Evolutionary conservation across 2,888 invertebrate genomes (phyloP), one percentile per base, ranked within the genome.

Genomic region (Drosophila kokeensis): DNA sequence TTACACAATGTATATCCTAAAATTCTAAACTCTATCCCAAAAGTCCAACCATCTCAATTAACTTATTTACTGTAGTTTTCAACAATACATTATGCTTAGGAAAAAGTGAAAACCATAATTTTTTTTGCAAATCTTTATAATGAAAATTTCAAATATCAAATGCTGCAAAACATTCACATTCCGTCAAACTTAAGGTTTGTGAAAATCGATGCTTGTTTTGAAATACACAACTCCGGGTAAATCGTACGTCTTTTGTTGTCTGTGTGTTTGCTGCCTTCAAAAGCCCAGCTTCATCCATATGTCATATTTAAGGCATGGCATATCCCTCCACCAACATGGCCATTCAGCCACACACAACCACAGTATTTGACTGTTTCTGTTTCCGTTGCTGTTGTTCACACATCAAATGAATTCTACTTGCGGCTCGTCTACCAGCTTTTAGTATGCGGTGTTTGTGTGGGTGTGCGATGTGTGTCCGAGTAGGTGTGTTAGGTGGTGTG

Each of bases 341-440:
- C n/a, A 38, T n/a, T 18, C 21, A 18, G 8, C 6, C 59, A 45
- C 4, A 21, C 27, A 27, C 11, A 15, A 10, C 32, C 54, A 13
- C 10, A 15, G 27, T 27, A 24, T 27, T 38, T 30, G 49, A 21
- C 21, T 36, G 52, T 29, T 58, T 62, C 42, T 49, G 27, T 52
- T 62, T 70, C 49, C 52, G 24, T 36, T 57, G 48, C 48, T 48
- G 67, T 79, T 85, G 80, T 88, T 87, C 89, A 89, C 84, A 89
- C 85, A 84, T 85, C 82, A 84, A 85, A 85, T 85, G 78, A 88
- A 87, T 89, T 87, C 78, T 82, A 88, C 82, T 87, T 85, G 88
- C 70, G 83, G 86, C 73, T 73, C 53, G 49, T 63, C 77, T 70
- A 62, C 55, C 54, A 60, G 88, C 88, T 78, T 87, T 87, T 83